Base-by-base conservation (phyloP, 2,797 vertebrate genomes). In the Onychomys leucogaster region DNA sequence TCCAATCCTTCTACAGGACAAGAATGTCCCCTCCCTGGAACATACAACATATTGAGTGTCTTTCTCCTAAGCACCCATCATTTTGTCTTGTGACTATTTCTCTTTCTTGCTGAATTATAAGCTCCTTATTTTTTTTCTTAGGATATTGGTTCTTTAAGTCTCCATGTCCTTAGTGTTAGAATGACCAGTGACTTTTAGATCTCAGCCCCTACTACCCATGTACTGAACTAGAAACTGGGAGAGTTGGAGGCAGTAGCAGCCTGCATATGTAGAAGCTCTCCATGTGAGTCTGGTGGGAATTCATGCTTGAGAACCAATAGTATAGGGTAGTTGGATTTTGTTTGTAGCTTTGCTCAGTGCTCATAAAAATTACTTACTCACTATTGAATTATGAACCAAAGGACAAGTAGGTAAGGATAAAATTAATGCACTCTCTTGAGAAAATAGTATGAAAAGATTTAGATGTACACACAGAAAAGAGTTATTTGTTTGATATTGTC, bases 321-420 rank as follows among this genome's bases (percentile, higher is more conserved):
- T 69, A 65, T 37, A 90, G 86, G 37, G 46, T 19, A 75, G 29
- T 89, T 87, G 63, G 83, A 76, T 90, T 75, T 87, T 80, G n/a
- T 93, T 71, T 57, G 8, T 87, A 90, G 46, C 43, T 34, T 19
- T 76, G 27, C 46, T 94, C 21, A 75, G 94, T 85, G 80, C 27
- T 37, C 7, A 16, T 13, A 71, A 19, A 34, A 67, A 32, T 65
- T 37, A 63, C 52, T 67, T 80, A 78, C 16, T 76, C 87, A 65
- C 10, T 81, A 14, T 27, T 61, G n/a, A 85, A 41, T 92, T 37
- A 80, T 81, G 46, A 95, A 13, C 12, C 86, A 90, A 57, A 91
- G 57, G 29, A 46, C 29, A 55, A 55, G 52, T 84, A 41, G 19
- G 32, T 55, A 57, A 86, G 55, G 76, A 37, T 94, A 78, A 92